Evolutionary conservation across 2,797 vertebrate species (phyloP), one percentile per base, ranked within the genome.

Genomic region (Phrynocephalus forsythii): DNA sequence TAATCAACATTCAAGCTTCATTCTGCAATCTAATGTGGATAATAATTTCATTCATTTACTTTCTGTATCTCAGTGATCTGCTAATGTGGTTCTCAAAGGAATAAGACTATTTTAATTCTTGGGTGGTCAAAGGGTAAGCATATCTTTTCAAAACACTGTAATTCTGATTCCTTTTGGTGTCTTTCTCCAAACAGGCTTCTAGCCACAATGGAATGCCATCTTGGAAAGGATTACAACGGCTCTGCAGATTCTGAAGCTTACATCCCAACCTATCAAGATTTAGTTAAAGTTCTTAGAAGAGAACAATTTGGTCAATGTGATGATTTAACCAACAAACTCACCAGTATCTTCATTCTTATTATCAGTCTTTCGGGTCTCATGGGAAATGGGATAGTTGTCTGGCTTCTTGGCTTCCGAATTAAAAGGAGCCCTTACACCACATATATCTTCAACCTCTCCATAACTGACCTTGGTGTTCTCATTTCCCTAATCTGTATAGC

Each of bases 371-470:
- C 73, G 52, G 96, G 95, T 2, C 86, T 95, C 84, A 38, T 87
- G 28, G 95, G 95, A 13, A 96, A 96, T 0, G 73, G 72, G 0
- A 11, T 85, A 2, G 95, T 96, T 28, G 84, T 96, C 0, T 96
- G 95, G 95, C 88, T 95, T 56, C 84, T 81, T 72, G 68, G 30
- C 26, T 86, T 24, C 16, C 11, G 2, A 3, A 16, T 66, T 5
- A 86, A 66, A 33, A 73, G 85, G 52, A 86, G 48, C n/a, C 38
- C 33, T 24, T 86, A 73, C 56, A 80, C 68, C 5, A 6, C 16
- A 3, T 86, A 73, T 20, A 24, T 86, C 11, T 10, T 86, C n/a
- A 86, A 81, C 22, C 79, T 86, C 26, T 60, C 85, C 20, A 20
- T 86, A 1, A 78, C 85, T 1, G 85, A 86, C 4, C 63, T 94